Evolutionary conservation across 2,888 invertebrate species (phyloP).

Genomic region (Charanyca ferruginea): DNA sequence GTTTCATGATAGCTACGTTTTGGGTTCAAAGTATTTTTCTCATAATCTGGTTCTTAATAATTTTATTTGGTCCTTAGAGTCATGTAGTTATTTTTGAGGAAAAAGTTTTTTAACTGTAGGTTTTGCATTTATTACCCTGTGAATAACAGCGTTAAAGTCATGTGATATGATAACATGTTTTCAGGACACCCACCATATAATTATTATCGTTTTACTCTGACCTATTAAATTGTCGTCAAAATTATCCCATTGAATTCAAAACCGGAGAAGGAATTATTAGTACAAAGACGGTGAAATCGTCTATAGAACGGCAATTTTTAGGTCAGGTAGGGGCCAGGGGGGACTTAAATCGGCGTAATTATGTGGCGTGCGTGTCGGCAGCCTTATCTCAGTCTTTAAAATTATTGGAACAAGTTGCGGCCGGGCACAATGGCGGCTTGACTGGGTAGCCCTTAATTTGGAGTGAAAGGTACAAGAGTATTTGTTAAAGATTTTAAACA

Average conservation of each 20-base stretch:
- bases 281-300: constrained; percentile 51
- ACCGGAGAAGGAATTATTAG: not conserved
- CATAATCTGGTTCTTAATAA: not conserved
- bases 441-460: constrained; percentile 44
- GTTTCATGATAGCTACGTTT: constrained; percentile 10
- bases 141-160: not conserved
- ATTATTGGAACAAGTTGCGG: constrained; percentile 56
- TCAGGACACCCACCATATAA: not conserved
- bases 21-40: not conserved
- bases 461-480: constrained; percentile 42
- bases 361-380: constrained; percentile 68
- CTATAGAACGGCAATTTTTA: constrained; percentile 69
- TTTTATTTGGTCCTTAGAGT: not conserved
- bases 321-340: constrained; percentile 65
- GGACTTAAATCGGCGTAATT: constrained; percentile 70
- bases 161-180: too few species aligned
- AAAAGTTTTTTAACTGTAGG: not conserved
- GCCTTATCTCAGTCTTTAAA: constrained; percentile 63
- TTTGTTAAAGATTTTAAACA: constrained; percentile 30
- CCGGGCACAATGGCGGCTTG: constrained; percentile 40
- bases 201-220: not conserved
- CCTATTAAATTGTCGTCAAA: constrained; percentile 7
- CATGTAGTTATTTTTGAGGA: not conserved
- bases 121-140: not conserved
- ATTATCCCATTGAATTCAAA: constrained; percentile 28